Base-by-base conservation (phyloP, 2,888 invertebrate species). In the Chloroclysta siterata region DNA sequence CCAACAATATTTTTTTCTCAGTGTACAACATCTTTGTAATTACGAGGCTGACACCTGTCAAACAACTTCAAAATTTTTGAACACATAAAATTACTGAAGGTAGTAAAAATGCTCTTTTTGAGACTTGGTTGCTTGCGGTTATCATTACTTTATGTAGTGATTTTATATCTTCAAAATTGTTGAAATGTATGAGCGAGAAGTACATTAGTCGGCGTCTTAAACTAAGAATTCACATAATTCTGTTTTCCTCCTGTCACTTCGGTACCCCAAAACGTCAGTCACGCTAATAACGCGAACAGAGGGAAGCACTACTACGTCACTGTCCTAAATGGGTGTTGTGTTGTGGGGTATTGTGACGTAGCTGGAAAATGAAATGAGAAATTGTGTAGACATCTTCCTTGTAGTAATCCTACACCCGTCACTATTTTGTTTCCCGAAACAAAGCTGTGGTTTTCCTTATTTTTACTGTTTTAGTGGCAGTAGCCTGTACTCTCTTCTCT, bases 321-420 rank as follows among this genome's bases (percentile, higher is more conserved):
- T 60, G 48, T 65, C 36, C 54, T 56, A 57, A 57, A 60, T 52
- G 53, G 55, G 36, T 52, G 36, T 44, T 60, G 50, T 44, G 44
- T 50, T 54, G 60, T 41, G 52, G 57, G 51, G 54, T 65, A 57
- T 51, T 54, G 51, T 65, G 58, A 66, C 59, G 57, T 50, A 39
- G 46, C 57, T 60, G 65, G 50, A 51, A 63, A 63, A 63, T 63
- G 59, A 63, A 63, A 59, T 51, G 55, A 33, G 63, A 63, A 46
- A 63, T 63, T 55, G 59, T 55, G 63, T 54, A 59, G 63, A 63
- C 55, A 36, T 59, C 59, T 59, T 51, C 50, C 48, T 63, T 28
- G 22, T 42, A 33, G 52, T 63, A 59, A 59, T 63, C 51, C 55
- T 47, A 39, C 55, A 39, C 51, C 39, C 29, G 51, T 52, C 55